These are phyloP conservation scores for Triops longicaudatus DNA, from an alignment of 1,140 invertebrate species.

Conservation along the genomic window DNA sequence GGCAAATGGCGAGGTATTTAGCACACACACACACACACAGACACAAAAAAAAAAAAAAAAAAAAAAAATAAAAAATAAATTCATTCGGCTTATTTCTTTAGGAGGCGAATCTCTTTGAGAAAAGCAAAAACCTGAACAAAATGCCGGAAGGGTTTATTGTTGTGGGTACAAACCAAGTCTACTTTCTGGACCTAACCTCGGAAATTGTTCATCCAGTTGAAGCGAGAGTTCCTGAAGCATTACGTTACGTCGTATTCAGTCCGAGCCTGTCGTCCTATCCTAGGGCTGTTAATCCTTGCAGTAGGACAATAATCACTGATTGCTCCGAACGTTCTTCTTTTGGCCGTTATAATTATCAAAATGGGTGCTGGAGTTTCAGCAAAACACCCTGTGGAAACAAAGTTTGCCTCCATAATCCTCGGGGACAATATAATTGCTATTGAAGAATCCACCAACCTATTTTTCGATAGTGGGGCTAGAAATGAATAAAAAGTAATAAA, in stretches of 20 bases:
- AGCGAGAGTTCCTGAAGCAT: background rate
- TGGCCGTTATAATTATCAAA: too few relatives aligned
- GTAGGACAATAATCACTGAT: too few relatives aligned
- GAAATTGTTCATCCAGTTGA: background rate
- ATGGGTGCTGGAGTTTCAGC: too few relatives aligned
- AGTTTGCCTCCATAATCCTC: background rate
- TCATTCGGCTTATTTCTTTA: background rate
- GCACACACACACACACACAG: background rate
- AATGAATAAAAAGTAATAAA: background rate
- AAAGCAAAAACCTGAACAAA: background rate
- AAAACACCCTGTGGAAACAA: background rate
- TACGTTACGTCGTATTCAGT: background rate
- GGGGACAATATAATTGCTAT: background rate
- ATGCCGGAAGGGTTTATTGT: background rate
- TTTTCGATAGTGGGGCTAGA: background rate
- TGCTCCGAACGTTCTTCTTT: too few relatives aligned
- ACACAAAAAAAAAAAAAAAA: too few relatives aligned
- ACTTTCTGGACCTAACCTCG: background rate
- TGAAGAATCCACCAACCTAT: background rate
- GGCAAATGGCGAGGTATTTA: background rate
- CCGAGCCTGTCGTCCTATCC: background rate
- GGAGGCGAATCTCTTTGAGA: background rate
- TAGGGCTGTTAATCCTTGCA: background rate
- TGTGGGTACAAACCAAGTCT: background rate
- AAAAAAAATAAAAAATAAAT: too few relatives aligned